A percentile compares a stretch with the other conserved stretches of the same genome.
phyloP scores from a whole-genome alignment of 1,140 invertebrate species.

The Marisa cornuarietis region DNA sequence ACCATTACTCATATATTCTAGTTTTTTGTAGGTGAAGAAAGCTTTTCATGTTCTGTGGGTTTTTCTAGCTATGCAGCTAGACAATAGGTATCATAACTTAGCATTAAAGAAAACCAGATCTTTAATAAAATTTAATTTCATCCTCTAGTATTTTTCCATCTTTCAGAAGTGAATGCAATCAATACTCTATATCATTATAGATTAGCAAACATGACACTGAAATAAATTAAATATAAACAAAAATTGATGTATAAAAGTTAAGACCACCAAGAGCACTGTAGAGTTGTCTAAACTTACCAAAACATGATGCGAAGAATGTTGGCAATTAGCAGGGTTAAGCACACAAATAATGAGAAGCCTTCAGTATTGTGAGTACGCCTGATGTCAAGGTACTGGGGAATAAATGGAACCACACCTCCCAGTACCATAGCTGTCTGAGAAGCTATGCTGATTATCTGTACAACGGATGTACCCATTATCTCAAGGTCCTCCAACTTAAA shows the following conservation, averaged over 20 bases:
- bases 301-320: conserved; percentile 97
- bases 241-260: background rate
- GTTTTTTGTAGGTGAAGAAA: too few relatives aligned
- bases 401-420: conserved; percentile 87
- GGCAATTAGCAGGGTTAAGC: conserved; percentile 91
- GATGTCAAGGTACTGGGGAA: conserved; percentile 95
- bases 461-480: conserved; percentile 26
- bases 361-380: conserved; percentile 86
- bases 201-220: conserved; percentile 2
- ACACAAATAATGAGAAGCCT: conserved; percentile 97
- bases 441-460: conserved; percentile 26
- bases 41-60: too few relatives aligned
- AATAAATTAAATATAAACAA: background rate
- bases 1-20: too few relatives aligned
- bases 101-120: too few relatives aligned
- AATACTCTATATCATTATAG: background rate
- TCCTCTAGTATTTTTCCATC: too few relatives aligned
- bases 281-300: conserved; percentile 76
- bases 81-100: too few relatives aligned
- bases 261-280: too few relatives aligned
- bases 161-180: too few relatives aligned
- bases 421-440: conserved; percentile 79
- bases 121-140: too few relatives aligned
- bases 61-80: too few relatives aligned
- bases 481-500: conserved; percentile 9